Evolutionary conservation across 2,113 vertebrate genomes (phyloP), one percentile per base, ranked within the genome.

Genomic region (Zapornia atra): DNA sequence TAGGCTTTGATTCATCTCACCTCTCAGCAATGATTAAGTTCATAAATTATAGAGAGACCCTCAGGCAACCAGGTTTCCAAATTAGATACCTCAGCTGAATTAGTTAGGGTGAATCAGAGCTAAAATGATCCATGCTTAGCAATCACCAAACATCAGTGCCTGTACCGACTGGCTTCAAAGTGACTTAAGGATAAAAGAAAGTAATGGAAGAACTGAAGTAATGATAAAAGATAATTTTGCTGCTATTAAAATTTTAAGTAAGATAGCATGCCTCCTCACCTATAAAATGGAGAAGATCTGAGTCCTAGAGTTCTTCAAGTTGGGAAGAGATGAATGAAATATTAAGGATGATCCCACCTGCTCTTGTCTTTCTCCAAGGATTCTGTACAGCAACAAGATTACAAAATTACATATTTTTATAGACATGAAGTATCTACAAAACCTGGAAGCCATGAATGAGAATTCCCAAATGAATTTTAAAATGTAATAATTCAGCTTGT

Each of bases 321-420:
- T 86, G 68, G 29, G 76, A 87, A 91, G 12, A 18, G 25, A 53
- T 33, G 38, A 9, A 17, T 60, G 36, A 19, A 90, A 64, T 31
- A 44, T 8, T n/a, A 46, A 28, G 28, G 33, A 36, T 70, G 12
- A 86, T 69, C 15, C 38, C 28, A 15, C 50, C 16, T 31, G 25
- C 13, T 89, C 82, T 82, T 95, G 31, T 75, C 25, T 86, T 80
- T 83, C 71, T 92, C 34, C 69, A 66, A 98, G 98, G 88, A 95
- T 98, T 95, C 90, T 98, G 48, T 98, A 98, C 48, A 97, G 95
- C 57, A 99, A 98, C 88, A 86, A 73, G 84, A 98, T 98, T 68
- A 97, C 16, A 19, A 96, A 98, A 77, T 97, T 98, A 61, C 96
- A 97, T 57, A 96, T 98, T 70, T 99, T 98, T 88, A 97, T 97